Conservation (phyloP, 2,888 invertebrate species). For the Dione vanillae region DNA sequence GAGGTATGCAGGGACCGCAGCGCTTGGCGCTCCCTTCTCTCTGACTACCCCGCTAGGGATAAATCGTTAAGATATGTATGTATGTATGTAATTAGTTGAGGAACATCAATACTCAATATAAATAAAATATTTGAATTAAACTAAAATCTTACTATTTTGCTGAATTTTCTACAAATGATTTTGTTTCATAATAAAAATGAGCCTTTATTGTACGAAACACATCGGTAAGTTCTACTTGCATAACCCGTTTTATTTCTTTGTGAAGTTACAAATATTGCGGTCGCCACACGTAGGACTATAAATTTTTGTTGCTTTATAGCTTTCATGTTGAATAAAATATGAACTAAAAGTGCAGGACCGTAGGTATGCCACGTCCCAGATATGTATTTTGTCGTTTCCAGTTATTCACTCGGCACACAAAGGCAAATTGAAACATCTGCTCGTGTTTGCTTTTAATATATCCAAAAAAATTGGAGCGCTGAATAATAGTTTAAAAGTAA, state of each 20-base stretch:
- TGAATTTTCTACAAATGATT: too few species aligned
- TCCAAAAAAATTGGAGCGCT: background rate
- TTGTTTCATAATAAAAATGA: too few species aligned
- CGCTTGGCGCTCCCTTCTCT: too few species aligned
- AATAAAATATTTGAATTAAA: too few species aligned
- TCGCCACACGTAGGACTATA: conserved; percentile 44
- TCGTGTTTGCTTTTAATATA: conserved; percentile 4
- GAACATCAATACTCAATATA: too few species aligned
- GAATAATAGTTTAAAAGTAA: background rate
- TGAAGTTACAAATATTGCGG: conserved; percentile 41
- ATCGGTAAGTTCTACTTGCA: conserved; percentile 21
- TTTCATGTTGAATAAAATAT: conserved; percentile 45
- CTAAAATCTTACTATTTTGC: too few species aligned
- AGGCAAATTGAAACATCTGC: conserved; percentile 11
- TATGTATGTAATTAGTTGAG: too few species aligned
- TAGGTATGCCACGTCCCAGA: conserved; percentile 28
- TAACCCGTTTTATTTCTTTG: conserved; percentile 35
- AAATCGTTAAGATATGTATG: too few species aligned
- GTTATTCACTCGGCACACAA: conserved; percentile 10
- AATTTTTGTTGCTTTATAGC: conserved; percentile 44
- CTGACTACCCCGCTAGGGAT: too few species aligned
- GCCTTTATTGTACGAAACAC: conserved; percentile 24
- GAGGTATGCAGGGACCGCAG: too few species aligned
- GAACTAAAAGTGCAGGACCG: conserved; percentile 41
- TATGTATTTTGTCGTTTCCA: conserved; percentile 30